Conservation (phyloP, 2,113 vertebrate genomes). For the Chamaetylas fuelleborni region DNA sequence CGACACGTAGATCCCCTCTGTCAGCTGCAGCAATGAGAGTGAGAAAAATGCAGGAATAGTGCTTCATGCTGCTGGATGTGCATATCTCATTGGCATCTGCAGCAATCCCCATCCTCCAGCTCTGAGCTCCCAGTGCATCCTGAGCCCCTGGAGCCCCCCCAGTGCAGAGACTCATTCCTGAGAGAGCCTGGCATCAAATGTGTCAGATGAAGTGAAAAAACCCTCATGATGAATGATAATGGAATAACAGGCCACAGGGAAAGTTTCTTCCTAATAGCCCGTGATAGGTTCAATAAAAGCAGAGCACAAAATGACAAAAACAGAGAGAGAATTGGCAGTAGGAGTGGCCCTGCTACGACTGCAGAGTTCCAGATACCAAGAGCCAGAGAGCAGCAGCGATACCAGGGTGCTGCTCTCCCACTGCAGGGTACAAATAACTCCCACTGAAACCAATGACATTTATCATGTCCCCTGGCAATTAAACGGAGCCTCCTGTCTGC, state of each 20-base stretch:
- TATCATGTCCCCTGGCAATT: background rate
- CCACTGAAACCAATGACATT: background rate
- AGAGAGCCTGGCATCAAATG: background rate
- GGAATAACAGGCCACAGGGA: slow-evolving; percentile 18
- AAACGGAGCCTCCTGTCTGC: background rate
- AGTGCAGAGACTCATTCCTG: background rate
- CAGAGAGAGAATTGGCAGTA: background rate
- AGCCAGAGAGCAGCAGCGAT: background rate
- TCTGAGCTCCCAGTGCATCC: background rate
- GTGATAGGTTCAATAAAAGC: slow-evolving; percentile 7
- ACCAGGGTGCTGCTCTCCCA: background rate
- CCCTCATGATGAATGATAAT: background rate
- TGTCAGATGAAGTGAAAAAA: background rate
- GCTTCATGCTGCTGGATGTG: background rate
- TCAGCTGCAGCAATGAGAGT: background rate
- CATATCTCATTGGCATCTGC: background rate
- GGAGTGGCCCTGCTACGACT: background rate
- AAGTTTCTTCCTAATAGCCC: background rate
- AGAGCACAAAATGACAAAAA: background rate
- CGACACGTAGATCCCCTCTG: background rate
- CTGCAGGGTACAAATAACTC: background rate
- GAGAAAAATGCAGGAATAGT: background rate
- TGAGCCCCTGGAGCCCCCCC: background rate
- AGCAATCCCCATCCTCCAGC: background rate
- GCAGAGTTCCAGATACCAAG: background rate